Percentiles rank a stretch among this genome's conserved stretches.
These are phyloP conservation scores for Hemiscyllium ocellatum DNA, from an alignment of 2,113 vertebrate species.

Conservation along the genomic window DNA sequence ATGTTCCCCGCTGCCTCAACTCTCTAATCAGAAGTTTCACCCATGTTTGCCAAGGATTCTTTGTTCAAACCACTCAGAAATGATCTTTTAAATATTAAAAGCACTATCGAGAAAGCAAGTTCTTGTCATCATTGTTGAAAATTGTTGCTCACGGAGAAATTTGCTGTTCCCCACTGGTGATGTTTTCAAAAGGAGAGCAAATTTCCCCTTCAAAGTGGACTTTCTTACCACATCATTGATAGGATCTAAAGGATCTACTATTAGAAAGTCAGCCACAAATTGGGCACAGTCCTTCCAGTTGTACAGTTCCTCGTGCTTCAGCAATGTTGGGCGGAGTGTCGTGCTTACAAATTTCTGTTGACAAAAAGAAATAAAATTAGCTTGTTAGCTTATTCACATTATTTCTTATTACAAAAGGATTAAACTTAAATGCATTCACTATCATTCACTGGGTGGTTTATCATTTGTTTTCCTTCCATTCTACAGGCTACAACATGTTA, in stretches of 20 bases:
- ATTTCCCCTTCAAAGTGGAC: not conserved
- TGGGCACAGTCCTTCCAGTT: slow-evolving; percentile 72
- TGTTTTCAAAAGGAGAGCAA: not conserved
- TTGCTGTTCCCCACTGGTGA: not conserved
- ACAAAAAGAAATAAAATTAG: slow-evolving; percentile 34
- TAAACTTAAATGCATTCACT: not conserved
- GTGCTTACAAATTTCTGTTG: slow-evolving; percentile 87
- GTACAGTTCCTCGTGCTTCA: slow-evolving; percentile 60
- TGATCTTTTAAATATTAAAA: not conserved
- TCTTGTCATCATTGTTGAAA: not conserved
- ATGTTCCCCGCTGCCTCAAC: not conserved
- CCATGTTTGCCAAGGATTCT: not conserved
- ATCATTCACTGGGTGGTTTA: not conserved
- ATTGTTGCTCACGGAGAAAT: not conserved
- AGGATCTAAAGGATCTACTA: slow-evolving; percentile 63
- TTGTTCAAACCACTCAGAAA: not conserved
- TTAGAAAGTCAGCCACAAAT: slow-evolving; percentile 73
- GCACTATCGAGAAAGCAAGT: not conserved
- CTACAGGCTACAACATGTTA: not conserved
- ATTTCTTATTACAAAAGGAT: not conserved
- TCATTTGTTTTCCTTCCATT: not conserved
- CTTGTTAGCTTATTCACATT: not conserved
- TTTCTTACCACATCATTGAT: slow-evolving; percentile 60
- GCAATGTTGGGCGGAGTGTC: slow-evolving; percentile 63
- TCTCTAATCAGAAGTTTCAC: not conserved